Base-by-base conservation (phyloP, 2,797 vertebrate species). In the Onychomys torridus region DNA sequence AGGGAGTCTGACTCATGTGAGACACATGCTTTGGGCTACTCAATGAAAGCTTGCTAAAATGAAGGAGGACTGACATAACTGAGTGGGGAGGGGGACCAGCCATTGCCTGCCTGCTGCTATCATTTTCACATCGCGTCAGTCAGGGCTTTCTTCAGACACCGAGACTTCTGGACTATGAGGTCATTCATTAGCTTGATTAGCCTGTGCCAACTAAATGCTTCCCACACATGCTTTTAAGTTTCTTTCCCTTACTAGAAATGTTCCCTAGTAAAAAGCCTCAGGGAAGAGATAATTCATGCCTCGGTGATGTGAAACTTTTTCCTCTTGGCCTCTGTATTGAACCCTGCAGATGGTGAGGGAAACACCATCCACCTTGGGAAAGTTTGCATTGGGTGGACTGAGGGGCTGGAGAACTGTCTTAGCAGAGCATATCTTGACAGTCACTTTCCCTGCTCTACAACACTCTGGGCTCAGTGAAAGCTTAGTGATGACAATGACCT, bases 151-250 rank as follows among this genome's bases (percentile, higher is more conserved):
- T 88, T 75, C 71, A n/a, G 29, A 27, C 37, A 91, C 61, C 92
- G 75, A 55, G 46, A 92, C 95, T 71, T 67, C 25, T 19, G 65
- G 27, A 85, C 79, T 69, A 46, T 25, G 29, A 67, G 93, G 32
- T 67, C 92, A 78, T 61, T 95, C 86, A 89, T 69, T 55, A 82
- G 67, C 75, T 79, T 96, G 67, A 95, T 93, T 89, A 90, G 77
- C 61, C 76, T 90, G 43, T 52, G 83, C 69, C 86, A 91, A 77
- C 32, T 32, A n/a, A 49, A 96, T 83, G 34, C 86, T 94, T 97
- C 90, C 83, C 86, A 94, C 12, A 84, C 55, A 61, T 13, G 49
- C 71, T 91, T 69, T 65, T 73, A 73, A 65, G 1, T 87, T 93
- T 63, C 4, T 16, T 87, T 40, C 69, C 69, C 23, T 92, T 87